phyloP scores from a whole-genome alignment of 2,888 invertebrate genomes.

The Tetragonula carbonaria region DNA sequence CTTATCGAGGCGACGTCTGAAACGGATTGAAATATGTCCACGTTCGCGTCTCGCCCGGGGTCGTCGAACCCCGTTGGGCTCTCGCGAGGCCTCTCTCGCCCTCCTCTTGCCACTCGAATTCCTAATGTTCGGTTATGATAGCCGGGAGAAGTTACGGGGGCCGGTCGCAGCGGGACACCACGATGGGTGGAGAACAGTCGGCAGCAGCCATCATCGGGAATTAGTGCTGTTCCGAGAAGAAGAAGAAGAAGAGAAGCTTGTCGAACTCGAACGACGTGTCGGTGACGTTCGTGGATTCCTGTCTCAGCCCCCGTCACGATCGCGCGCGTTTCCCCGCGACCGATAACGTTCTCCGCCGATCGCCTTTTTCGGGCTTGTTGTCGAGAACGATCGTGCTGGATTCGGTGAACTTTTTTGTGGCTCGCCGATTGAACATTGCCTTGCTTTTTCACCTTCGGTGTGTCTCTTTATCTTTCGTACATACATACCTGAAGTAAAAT shows the following conservation, averaged over 20 bases:
- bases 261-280: slow-evolving; percentile 55
- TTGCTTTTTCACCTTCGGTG: neutral
- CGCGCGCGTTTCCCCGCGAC: slow-evolving; percentile 18
- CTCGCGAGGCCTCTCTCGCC: slow-evolving; percentile 23
- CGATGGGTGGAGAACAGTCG: slow-evolving; percentile 65
- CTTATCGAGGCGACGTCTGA: slow-evolving; percentile 71
- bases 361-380: neutral
- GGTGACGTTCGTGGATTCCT: slow-evolving; percentile 38
- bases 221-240: slow-evolving; percentile 67
- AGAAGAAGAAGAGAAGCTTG: slow-evolving; percentile 49
- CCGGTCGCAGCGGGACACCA: slow-evolving; percentile 66
- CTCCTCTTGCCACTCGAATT: slow-evolving; percentile 61
- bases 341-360: too few species aligned
- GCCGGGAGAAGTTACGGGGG: slow-evolving; percentile 66
- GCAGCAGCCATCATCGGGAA: slow-evolving; percentile 68
- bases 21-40: slow-evolving; percentile 74
- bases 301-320: slow-evolving; percentile 42
- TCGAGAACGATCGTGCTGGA: too few species aligned
- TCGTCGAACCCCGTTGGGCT: slow-evolving; percentile 64
- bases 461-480: neutral
- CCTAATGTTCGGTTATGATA: slow-evolving; percentile 73
- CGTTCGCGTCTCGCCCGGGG: slow-evolving; percentile 58
- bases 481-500: too few species aligned
- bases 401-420: too few species aligned
- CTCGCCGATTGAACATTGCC: too few species aligned